Evolutionary conservation across 2,797 vertebrate genomes (phyloP), one percentile per base, ranked within the genome.

Genomic region (Silurus aristotelis): DNA sequence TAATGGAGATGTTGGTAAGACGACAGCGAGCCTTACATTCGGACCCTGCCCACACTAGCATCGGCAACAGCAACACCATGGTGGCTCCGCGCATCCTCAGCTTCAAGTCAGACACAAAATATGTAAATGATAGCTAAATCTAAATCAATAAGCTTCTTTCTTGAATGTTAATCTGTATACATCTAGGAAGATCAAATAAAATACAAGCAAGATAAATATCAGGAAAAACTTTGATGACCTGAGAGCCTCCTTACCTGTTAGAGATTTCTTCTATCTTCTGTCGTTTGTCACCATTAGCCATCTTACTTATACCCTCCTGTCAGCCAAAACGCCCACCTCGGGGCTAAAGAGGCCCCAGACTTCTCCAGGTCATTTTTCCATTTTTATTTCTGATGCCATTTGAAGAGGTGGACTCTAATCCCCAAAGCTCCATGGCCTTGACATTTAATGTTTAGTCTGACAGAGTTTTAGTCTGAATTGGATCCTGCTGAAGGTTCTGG

Each of bases 11-110:
- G 85, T 95, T 96, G 78, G 93, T 94, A 38, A 95, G 93, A 67
- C 89, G 92, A 73, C 98, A 99, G 87, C 88, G 79, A 22, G 88
- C 83, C 87, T 93, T 93, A 89, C 92, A 96, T 84, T 93, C 89
- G 79, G 87, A 87, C 25, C 88, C 93, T 89, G 90, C 94, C 90
- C 93, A 95, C 91, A 92, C 94, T 70, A 93, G 93, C 72, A 96
- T 56, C 1, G 95, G 91, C 91, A 96, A 38, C 25, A 90, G 93
- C 5, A 94, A 91, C 94, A 95, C 95, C 95, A 97, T 96, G 92
- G 93, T 89, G 85, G 94, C 92, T 88, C 93, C 87, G 87, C 87
- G 93, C 95, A 95, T 94, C 90, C 85, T 94, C 89, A 85, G 85
- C 89, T 64, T 63, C 83, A 87, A 89, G 56, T 75, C 72, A 68